Conservation (phyloP, 2,888 invertebrate genomes). For the Prostheceraeus crozeri region DNA sequence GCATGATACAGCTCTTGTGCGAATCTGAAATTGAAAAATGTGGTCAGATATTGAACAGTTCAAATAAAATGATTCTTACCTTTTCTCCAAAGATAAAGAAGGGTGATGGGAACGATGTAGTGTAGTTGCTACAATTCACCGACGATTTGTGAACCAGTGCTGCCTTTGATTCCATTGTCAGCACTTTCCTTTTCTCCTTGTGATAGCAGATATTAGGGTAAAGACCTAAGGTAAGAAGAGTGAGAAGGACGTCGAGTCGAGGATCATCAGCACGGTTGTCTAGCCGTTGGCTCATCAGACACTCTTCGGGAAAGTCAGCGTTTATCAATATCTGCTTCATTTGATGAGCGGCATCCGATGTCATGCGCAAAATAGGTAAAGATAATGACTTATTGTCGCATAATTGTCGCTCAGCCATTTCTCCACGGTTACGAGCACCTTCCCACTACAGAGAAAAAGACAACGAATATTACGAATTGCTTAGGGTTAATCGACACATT, state of each 20-base stretch:
- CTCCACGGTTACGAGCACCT: constrained; percentile 59
- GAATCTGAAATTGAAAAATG: constrained; percentile 61
- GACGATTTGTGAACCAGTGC: constrained; percentile 93
- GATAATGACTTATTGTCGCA: constrained; percentile 86
- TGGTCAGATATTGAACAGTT: not conserved
- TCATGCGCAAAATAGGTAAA: constrained; percentile 77
- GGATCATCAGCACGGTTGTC: not conserved
- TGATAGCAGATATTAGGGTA: constrained; percentile 94
- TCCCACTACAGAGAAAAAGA: no score
- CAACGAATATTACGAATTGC: no score
- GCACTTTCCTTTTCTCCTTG: constrained; percentile 85
- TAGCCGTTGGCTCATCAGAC: not conserved
- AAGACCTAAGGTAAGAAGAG: constrained; percentile 77
- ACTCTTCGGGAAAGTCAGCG: constrained; percentile 33
- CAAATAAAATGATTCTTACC: constrained; percentile 53
- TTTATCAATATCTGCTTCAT: constrained; percentile 29
- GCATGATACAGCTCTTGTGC: constrained; percentile 86
- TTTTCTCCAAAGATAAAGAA: constrained; percentile 97
- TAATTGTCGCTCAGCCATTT: constrained; percentile 68
- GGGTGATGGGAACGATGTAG: constrained; percentile 79
- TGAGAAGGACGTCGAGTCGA: constrained; percentile 60
- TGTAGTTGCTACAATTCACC: constrained; percentile 64
- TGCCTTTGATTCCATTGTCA: constrained; percentile 72
- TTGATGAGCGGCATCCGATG: constrained; percentile 67
- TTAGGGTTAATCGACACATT: no score